phyloP scores from a whole-genome alignment of 1,140 invertebrate genomes.

The Drosophila nebulosa region DNA sequence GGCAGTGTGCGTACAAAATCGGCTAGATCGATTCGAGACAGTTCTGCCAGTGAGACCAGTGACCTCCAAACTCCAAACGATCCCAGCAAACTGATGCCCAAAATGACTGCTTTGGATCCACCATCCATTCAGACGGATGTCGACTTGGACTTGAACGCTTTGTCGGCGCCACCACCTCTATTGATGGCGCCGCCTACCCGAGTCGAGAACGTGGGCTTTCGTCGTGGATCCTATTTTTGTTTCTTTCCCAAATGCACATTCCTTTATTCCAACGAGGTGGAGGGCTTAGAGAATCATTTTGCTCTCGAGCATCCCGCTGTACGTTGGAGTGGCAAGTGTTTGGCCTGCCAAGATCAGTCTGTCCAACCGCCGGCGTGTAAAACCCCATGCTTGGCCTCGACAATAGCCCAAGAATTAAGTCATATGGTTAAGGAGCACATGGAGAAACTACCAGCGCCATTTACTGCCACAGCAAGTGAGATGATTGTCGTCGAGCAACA shows the following conservation, averaged over 20 bases:
- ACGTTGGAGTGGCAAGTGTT: conserved; percentile 55
- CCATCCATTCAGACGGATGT: not conserved
- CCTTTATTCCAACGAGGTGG: conserved; percentile 53
- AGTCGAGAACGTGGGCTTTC: conserved; percentile 52
- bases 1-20: not conserved
- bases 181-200: not conserved
- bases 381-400: not conserved
- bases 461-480: not conserved
- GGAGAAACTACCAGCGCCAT: not conserved
- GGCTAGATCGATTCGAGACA: not conserved
- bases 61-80: conserved; percentile 1
- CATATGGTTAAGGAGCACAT: conserved; percentile 41
- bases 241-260: conserved; percentile 39
- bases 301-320: conserved; percentile 36
- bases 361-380: no score
- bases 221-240: conserved; percentile 44
- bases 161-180: not conserved
- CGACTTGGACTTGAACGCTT: not conserved
- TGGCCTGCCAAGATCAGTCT: conserved; percentile 16
- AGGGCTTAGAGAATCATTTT: conserved; percentile 58
- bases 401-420: conserved; percentile 26
- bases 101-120: conserved; percentile 21
- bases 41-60: not conserved
- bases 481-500: no score
- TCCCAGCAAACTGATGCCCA: conserved; percentile 21